Base-by-base conservation (phyloP, 2,888 invertebrate species). In the Diaphora mendica region DNA sequence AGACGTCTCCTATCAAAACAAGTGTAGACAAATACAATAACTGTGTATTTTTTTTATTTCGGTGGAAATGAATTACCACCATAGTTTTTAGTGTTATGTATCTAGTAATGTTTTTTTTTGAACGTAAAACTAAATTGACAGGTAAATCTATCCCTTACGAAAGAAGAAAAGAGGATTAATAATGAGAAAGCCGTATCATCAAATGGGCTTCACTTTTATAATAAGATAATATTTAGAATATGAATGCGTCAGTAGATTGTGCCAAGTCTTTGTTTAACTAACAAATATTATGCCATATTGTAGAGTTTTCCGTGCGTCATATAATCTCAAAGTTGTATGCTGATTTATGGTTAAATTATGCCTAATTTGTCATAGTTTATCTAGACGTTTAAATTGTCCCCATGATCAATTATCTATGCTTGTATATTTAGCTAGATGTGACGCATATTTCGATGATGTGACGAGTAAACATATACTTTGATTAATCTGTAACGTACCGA, bases 361-460 rank as follows among this genome's bases (percentile, higher is more conserved):
- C 81, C 88, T 90, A 92, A 93, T 93, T 92, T 91, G 90, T 93
- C 93, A 94, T 84, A 86, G 90, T 89, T 92, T 92, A 93, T 94
- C 92, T 90, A 82, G 90, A 90, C 90, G 89, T 89, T 88, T 89
- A 89, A 89, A 90, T 91, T 88, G 82, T 87, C 82, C 85, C 62
- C 80, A 83, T 90, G 88, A 91, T 91, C 87, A 88, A 91, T 91
- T 77, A 74, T 48, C 66, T 65, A 59, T 83, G 83, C 79, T 82
- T 78, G 82, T 79, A 81, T 74, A 73, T 71, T 77, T 48, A 65
- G 65, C 69, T 71, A 73, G 51, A 77, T 73, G 72, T 89, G 88
- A 87, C 87, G 85, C 75, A 82, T 66, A 77, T 81, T 79, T 83
- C 83, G 81, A 85, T 88, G 84, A 85, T 75, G 64, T 72, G 83